phyloP scores from a whole-genome alignment of 2,797 vertebrate species.

The Babyrousa celebensis region DNA sequence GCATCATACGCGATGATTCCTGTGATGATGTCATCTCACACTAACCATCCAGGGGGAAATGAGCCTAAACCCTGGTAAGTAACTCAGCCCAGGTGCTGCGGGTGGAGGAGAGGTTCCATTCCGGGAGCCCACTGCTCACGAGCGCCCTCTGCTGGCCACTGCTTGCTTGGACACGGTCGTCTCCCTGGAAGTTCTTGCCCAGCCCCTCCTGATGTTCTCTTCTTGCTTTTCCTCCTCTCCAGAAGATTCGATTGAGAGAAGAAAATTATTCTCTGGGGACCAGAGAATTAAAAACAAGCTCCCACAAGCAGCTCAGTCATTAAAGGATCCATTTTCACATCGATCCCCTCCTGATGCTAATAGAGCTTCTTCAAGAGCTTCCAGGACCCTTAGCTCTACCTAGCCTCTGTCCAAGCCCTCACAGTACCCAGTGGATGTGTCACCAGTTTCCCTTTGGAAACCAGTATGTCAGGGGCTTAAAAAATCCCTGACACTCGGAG shows the following conservation, averaged over 20 bases:
- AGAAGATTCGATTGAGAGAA: constrained; percentile 1
- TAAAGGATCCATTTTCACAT: constrained; percentile 63
- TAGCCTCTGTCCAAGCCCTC: not conserved
- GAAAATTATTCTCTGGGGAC: constrained; percentile 33
- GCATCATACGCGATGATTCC: not conserved
- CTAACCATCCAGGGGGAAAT: not conserved
- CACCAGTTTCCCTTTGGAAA: constrained; percentile 27
- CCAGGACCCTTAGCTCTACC: not conserved
- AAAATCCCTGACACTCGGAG: not conserved
- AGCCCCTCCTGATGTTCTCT: not conserved
- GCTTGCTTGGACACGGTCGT: accelerated
- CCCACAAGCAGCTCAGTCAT: constrained; percentile 32
- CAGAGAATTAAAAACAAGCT: constrained; percentile 65
- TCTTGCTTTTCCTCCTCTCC: not conserved
- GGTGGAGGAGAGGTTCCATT: not conserved
- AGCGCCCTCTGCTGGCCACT: not conserved
- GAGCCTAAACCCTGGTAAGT: not conserved
- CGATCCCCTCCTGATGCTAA: not conserved
- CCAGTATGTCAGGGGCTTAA: not conserved
- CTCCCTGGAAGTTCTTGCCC: too few species aligned
- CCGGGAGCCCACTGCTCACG: not conserved
- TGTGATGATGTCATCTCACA: not conserved
- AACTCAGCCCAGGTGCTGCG: not conserved
- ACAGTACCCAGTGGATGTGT: not conserved
- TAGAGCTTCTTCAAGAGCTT: not conserved